phyloP scores from a whole-genome alignment of 2,888 invertebrate genomes.

The Limnephilus marmoratus region DNA sequence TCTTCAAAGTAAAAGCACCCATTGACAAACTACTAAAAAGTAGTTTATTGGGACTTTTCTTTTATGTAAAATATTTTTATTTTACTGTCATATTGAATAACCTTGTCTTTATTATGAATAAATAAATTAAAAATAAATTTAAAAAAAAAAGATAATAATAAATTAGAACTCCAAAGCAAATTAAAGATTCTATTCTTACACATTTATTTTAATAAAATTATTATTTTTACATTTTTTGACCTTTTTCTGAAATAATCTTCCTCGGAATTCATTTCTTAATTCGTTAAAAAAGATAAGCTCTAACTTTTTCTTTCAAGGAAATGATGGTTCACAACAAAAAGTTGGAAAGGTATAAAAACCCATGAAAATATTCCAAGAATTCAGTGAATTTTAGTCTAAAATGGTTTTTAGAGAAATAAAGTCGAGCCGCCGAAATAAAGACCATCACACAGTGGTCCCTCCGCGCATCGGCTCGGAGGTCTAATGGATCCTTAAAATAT shows the following conservation, averaged over 20 bases:
- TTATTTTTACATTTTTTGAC: background rate
- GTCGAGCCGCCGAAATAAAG: background rate
- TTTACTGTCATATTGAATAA: too few relatives aligned
- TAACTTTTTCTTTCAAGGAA: background rate
- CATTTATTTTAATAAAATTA: background rate
- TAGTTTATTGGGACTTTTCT: too few relatives aligned
- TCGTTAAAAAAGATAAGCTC: background rate
- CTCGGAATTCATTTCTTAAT: background rate
- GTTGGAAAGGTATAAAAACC: background rate
- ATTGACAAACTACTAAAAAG: too few relatives aligned
- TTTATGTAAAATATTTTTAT: too few relatives aligned
- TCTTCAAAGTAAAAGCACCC: too few relatives aligned
- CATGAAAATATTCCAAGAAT: background rate
- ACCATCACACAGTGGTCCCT: too few relatives aligned
- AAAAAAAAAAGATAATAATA: too few relatives aligned
- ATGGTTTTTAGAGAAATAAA: background rate
- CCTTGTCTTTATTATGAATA: too few relatives aligned
- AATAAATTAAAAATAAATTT: too few relatives aligned
- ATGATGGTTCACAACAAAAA: background rate
- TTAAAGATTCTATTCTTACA: background rate
- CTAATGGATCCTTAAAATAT: background rate
- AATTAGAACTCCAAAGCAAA: background rate
- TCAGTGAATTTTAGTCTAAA: background rate
- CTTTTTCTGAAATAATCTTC: background rate
- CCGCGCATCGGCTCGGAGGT: too few relatives aligned